These are phyloP conservation scores for Hippoglossus hippoglossus DNA, from an alignment of 2,797 vertebrate genomes.

Conservation along the genomic window DNA sequence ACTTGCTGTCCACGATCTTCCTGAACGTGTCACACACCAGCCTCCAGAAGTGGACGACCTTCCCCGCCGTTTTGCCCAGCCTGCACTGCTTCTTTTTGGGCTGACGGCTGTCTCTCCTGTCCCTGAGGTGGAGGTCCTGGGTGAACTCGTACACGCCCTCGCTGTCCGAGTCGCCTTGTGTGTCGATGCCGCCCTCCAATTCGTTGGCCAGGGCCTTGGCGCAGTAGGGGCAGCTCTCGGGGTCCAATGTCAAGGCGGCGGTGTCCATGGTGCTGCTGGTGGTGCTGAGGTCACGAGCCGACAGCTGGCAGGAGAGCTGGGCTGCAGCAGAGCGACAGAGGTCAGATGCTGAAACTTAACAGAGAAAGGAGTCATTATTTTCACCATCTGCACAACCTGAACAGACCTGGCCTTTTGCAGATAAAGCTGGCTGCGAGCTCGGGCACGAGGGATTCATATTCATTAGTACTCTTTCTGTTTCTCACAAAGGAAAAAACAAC, in stretches of 20 bases:
- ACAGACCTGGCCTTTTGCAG: conserved; percentile 29
- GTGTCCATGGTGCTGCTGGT: conserved; percentile 87
- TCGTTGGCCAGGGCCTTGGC: conserved; percentile 84
- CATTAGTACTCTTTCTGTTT: conserved; percentile 52
- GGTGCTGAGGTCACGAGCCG: conserved; percentile 82
- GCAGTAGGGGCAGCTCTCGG: conserved; percentile 94
- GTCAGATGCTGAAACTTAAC: conserved; percentile 38
- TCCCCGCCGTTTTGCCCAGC: conserved; percentile 74
- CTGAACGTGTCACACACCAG: conserved; percentile 93
- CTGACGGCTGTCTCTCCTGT: conserved; percentile 86
- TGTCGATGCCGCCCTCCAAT: conserved; percentile 87
- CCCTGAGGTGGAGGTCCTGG: conserved; percentile 90
- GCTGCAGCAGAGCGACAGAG: conserved; percentile 71
- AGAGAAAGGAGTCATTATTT: conserved; percentile 29
- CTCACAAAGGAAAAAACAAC: background rate
- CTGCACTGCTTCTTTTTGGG: conserved; percentile 69
- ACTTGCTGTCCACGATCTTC: conserved; percentile 97
- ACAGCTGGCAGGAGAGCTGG: conserved; percentile 88
- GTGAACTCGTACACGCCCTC: conserved; percentile 94
- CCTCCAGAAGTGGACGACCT: conserved; percentile 89
- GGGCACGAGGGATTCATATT: conserved; percentile 60
- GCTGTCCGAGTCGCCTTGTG: conserved; percentile 90
- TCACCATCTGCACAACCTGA: conserved; percentile 35
- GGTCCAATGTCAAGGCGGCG: conserved; percentile 81
- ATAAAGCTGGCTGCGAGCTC: conserved; percentile 28